phyloP scores from a whole-genome alignment of 2,113 vertebrate species.

The Phaethornis superciliosus region DNA sequence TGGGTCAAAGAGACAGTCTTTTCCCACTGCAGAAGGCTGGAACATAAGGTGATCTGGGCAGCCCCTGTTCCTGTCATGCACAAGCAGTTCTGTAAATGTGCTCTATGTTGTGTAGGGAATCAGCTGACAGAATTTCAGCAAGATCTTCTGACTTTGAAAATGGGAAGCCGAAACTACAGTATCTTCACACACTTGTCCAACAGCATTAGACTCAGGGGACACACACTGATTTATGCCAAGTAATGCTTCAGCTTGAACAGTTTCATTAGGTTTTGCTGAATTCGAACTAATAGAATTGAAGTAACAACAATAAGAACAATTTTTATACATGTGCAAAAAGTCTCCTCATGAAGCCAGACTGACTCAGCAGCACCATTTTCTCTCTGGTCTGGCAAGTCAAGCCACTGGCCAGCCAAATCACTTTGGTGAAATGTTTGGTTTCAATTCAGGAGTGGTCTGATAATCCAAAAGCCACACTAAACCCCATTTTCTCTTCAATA shows the following conservation, averaged over 20 bases:
- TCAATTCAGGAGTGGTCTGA: neutral
- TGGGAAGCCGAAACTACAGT: neutral
- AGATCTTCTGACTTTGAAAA: neutral
- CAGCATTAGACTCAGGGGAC: neutral
- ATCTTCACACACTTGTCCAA: neutral
- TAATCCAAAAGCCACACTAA: neutral
- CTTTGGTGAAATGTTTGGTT: neutral
- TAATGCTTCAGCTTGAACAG: neutral
- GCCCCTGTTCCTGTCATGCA: neutral
- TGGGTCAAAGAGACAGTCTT: slow-evolving; percentile 35
- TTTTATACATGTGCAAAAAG: neutral
- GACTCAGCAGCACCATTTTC: neutral
- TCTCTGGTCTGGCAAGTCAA: neutral
- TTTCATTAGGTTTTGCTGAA: neutral
- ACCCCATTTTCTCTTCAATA: neutral
- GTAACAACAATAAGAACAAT: neutral
- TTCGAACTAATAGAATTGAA: neutral
- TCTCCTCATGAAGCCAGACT: neutral
- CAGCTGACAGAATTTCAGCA: neutral
- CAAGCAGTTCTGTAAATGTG: neutral
- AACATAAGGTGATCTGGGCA: neutral
- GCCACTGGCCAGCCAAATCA: neutral
- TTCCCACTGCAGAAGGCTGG: slow-evolving; percentile 15
- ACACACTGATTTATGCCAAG: neutral
- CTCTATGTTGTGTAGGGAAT: neutral